Percentiles rank a stretch among this genome's conserved stretches.
Evolutionary conservation across 2,888 invertebrate species (phyloP).

Genomic region (Anagyrus pseudococci): DNA sequence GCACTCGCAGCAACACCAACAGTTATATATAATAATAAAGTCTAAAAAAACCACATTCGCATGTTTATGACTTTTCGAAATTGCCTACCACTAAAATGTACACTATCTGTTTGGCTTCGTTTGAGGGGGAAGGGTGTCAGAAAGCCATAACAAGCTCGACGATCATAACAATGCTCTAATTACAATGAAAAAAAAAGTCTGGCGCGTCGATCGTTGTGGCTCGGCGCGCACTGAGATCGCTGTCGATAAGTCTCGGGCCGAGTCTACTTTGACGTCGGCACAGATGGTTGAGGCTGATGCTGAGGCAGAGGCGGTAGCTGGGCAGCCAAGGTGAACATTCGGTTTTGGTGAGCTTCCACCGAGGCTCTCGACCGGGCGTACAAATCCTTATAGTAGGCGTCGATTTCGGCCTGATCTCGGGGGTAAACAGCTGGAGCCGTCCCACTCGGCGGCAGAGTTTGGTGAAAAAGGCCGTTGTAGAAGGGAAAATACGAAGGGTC

Average conservation of each 20-base stretch:
- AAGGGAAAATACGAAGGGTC: constrained; percentile 64
- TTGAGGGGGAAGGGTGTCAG: too few relatives aligned
- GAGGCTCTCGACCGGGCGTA: constrained; percentile 56
- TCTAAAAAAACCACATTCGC: background rate
- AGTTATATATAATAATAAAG: background rate
- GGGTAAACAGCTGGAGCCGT: constrained; percentile 48
- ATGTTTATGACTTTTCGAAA: background rate
- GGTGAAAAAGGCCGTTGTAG: constrained; percentile 61
- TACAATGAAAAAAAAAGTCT: background rate
- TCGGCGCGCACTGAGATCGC: constrained; percentile 30
- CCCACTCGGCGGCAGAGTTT: constrained; percentile 45
- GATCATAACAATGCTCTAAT: background rate
- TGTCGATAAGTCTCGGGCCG: constrained; percentile 12
- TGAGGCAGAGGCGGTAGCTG: constrained; percentile 44
- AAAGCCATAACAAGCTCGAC: too few relatives aligned
- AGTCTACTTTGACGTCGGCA: constrained; percentile 60
- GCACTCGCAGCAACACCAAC: background rate
- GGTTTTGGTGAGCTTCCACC: constrained; percentile 57
- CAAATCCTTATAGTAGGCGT: constrained; percentile 65
- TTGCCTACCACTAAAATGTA: background rate
- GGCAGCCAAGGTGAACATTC: constrained; percentile 56
- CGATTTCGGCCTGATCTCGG: constrained; percentile 59
- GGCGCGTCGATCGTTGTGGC: background rate
- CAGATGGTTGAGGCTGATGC: constrained; percentile 45
- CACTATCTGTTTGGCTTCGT: too few relatives aligned